phyloP scores from a whole-genome alignment of 1,140 invertebrate genomes.

The Saccostrea echinata region DNA sequence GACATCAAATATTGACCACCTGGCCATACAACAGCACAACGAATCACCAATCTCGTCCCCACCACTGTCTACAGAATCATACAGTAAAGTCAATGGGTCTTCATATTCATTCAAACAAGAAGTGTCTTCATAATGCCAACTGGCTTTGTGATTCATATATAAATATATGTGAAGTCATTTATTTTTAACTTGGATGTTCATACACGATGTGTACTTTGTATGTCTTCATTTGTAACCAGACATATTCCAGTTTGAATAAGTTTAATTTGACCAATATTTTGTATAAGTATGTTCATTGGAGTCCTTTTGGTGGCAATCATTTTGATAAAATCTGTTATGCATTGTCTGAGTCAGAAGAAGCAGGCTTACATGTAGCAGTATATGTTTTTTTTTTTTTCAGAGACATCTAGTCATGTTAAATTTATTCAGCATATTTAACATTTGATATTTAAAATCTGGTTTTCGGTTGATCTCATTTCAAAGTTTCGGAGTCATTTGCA shows the following conservation, averaged over 20 bases:
- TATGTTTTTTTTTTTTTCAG: constrained; percentile 22
- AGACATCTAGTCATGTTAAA: constrained; percentile 8
- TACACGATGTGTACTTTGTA: not conserved
- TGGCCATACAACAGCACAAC: constrained; percentile 32
- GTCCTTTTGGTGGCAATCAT: not conserved
- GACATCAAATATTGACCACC: constrained; percentile 38
- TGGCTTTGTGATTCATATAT: not conserved
- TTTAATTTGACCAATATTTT: not conserved
- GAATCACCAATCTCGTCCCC: constrained; percentile 52
- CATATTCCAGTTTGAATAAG: not conserved
- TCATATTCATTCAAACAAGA: constrained; percentile 59
- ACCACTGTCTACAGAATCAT: constrained; percentile 47
- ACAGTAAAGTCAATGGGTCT: constrained; percentile 39
- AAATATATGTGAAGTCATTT: not conserved
- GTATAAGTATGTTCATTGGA: not conserved
- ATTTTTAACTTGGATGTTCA: not conserved
- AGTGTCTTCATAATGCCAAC: constrained; percentile 46
- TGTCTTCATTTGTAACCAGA: not conserved
- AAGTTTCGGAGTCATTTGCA: not conserved
- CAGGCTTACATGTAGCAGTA: not conserved
- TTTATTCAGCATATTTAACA: not conserved
- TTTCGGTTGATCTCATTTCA: not conserved
- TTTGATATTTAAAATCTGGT: not conserved
- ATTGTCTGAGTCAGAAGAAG: not conserved
- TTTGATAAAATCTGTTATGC: not conserved